Percentiles rank a stretch among this genome's conserved stretches.
Conservation (phyloP, 2,888 invertebrate species). For the Tenthredo livida region DNA sequence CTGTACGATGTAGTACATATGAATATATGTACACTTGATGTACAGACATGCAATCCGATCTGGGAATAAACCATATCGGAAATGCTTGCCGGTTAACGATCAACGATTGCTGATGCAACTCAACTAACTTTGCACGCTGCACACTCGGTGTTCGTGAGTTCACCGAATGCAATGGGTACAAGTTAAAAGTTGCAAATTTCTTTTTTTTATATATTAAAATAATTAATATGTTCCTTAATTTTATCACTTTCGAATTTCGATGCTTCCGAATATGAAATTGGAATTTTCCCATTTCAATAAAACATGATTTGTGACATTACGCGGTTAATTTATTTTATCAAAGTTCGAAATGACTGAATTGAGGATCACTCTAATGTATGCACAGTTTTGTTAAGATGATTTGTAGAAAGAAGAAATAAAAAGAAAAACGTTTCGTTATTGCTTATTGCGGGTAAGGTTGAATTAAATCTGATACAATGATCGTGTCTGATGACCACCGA, state of each 20-base stretch:
- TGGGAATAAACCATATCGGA: conserved; percentile 6
- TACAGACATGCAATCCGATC: neutral
- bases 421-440: neutral
- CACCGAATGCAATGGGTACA: neutral
- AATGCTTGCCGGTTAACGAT: neutral
- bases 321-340: too few relatives aligned
- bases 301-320: too few relatives aligned
- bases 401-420: too few relatives aligned
- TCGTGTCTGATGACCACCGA: neutral
- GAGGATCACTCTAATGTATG: too few relatives aligned
- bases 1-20: neutral
- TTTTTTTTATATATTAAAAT: too few relatives aligned
- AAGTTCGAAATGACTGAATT: too few relatives aligned
- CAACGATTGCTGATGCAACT: conserved; percentile 9
- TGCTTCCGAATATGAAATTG: too few relatives aligned
- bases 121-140: neutral
- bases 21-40: neutral
- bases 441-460: neutral
- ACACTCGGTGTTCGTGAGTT: neutral
- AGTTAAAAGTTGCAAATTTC: too few relatives aligned
- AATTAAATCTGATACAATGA: neutral
- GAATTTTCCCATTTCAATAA: too few relatives aligned
- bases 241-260: too few relatives aligned
- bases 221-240: too few relatives aligned
- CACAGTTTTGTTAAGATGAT: too few relatives aligned